These are phyloP conservation scores for Solea solea DNA, from an alignment of 2,113 vertebrate genomes.

Conservation along the genomic window DNA sequence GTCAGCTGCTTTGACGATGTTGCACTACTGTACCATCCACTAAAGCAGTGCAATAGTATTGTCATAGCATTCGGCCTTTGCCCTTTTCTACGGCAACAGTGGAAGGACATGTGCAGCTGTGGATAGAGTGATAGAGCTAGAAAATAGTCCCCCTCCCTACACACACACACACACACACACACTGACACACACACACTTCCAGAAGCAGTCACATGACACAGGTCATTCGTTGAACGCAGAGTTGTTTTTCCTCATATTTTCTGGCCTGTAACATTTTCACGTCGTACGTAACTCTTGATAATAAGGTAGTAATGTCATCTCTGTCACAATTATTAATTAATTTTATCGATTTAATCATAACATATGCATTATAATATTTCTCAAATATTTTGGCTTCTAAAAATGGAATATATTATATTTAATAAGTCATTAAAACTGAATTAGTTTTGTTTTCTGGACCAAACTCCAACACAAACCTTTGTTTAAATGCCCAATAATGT, in stretches of 20 bases:
- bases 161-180: not conserved
- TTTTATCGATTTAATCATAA: too few species aligned
- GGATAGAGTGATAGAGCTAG: not conserved
- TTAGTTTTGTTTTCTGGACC: too few species aligned
- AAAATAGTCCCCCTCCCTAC: not conserved
- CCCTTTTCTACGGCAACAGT: constrained; percentile 20
- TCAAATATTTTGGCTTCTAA: too few species aligned
- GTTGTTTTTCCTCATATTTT: constrained; percentile 1
- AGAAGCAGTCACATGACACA: constrained; percentile 18
- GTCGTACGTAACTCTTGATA: too few species aligned
- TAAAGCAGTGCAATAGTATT: constrained; percentile 98
- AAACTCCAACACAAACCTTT: too few species aligned
- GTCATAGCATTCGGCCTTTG: constrained; percentile 94
- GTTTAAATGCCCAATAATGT: too few species aligned
- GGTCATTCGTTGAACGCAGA: constrained; percentile 10
- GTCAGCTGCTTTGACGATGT: constrained; percentile 94
- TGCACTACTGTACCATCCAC: constrained; percentile 95
- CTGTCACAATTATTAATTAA: too few species aligned
- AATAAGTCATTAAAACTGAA: too few species aligned
- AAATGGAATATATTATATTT: too few species aligned
- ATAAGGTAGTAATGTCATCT: too few species aligned
- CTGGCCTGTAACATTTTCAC: not conserved
- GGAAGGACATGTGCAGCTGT: not conserved
- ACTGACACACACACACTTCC: not conserved
- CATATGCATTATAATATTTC: too few species aligned